phyloP scores from a whole-genome alignment of 2,888 invertebrate genomes.

The Aspidiotus destructor region DNA sequence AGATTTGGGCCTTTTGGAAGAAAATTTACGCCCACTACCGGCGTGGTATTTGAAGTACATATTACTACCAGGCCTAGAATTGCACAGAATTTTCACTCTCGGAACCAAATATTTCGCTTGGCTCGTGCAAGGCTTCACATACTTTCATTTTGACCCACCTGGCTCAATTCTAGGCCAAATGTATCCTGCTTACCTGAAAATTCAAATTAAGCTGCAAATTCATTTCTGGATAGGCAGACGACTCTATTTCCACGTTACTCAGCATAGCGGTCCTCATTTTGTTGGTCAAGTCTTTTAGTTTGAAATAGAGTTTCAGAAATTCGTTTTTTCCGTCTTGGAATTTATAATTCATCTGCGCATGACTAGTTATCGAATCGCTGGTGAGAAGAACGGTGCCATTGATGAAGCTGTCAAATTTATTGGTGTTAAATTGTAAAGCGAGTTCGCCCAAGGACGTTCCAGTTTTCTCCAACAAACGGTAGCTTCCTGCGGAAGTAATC shows the following conservation, averaged over 20 bases:
- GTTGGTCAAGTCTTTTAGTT: slow-evolving; percentile 48
- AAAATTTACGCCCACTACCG: too few species aligned
- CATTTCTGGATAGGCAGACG: slow-evolving; percentile 65
- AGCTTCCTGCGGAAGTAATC: slow-evolving; percentile 44
- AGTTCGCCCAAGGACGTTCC: slow-evolving; percentile 69
- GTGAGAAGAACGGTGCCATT: slow-evolving; percentile 59
- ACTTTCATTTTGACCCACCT: too few species aligned
- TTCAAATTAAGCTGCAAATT: slow-evolving; percentile 57
- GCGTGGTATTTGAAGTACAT: too few species aligned
- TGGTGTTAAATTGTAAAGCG: slow-evolving; percentile 65
- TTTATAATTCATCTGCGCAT: slow-evolving; percentile 57
- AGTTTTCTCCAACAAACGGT: slow-evolving; percentile 54
- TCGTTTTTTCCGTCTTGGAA: slow-evolving; percentile 47
- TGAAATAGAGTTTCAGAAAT: slow-evolving; percentile 38
- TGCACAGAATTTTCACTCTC: too few species aligned
- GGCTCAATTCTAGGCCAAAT: not conserved
- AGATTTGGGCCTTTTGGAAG: too few species aligned
- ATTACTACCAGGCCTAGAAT: too few species aligned
- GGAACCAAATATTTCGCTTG: too few species aligned
- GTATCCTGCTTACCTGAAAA: slow-evolving; percentile 49
- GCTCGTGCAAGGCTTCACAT: too few species aligned
- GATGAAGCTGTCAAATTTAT: slow-evolving; percentile 61
- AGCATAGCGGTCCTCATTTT: slow-evolving; percentile 52
- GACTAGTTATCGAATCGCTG: slow-evolving; percentile 48
- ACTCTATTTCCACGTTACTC: slow-evolving; percentile 58